Percentiles rank a stretch among this genome's conserved stretches.
Conservation (phyloP, 2,888 invertebrate genomes). For the Diplolepis rosae region DNA sequence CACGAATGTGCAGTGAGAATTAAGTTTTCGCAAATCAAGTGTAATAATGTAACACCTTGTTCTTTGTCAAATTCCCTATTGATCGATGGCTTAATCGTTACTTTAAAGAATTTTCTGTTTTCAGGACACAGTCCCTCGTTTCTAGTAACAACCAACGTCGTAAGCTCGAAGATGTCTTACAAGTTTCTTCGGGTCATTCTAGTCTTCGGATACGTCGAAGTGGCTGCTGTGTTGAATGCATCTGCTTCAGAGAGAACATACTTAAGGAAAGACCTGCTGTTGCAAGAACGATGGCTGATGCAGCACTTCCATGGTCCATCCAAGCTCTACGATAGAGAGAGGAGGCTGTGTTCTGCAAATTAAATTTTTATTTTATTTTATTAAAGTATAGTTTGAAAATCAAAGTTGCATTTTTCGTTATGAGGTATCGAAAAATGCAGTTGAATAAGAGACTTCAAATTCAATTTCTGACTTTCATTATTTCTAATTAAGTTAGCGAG, state of each 20-base stretch:
- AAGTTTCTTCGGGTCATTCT: constrained; percentile 41
- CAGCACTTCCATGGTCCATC: constrained; percentile 57
- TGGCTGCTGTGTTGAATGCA: constrained; percentile 59
- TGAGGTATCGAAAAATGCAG: too few species aligned
- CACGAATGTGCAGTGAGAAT: neutral
- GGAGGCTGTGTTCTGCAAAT: constrained; percentile 52
- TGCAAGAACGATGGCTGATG: constrained; percentile 64
- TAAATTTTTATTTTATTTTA: neutral
- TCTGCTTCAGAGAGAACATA: constrained; percentile 67
- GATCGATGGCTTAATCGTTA: neutral
- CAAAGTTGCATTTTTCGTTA: neutral
- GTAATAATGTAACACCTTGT: constrained; percentile 1
- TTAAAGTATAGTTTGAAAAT: neutral
- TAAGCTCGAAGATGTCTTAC: constrained; percentile 22
- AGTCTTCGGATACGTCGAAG: constrained; percentile 47
- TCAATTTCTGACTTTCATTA: too few species aligned
- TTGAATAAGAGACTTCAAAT: too few species aligned
- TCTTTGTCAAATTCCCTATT: constrained; percentile 2
- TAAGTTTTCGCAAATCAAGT: constrained; percentile 10
- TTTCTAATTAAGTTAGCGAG: too few species aligned
- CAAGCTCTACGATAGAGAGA: constrained; percentile 54
- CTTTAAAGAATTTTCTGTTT: constrained; percentile 11
- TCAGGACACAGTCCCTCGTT: neutral
- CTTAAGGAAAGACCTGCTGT: constrained; percentile 67
- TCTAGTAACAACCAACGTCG: constrained; percentile 12